Base-by-base conservation (phyloP, 2,113 vertebrate species). In the Chaetorhynchus papuensis region DNA sequence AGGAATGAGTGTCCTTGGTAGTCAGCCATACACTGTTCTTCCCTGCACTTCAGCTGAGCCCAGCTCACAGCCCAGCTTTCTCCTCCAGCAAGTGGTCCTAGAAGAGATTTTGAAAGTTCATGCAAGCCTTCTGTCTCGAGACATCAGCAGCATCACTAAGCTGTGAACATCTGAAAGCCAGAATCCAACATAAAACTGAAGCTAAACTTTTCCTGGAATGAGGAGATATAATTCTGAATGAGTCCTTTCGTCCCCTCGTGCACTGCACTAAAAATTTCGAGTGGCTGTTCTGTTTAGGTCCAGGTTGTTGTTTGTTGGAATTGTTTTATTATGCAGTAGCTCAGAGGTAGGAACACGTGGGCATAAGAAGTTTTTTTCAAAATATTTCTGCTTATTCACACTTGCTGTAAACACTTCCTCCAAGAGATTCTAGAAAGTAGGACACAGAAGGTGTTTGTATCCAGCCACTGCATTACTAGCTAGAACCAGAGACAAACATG, bases 351-450 rank as follows among this genome's bases (percentile, higher is more conserved):
- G 41, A 80, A 64, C 37, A 79, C 1, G 19, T 79, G 72, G 90
- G 80, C 64, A 95, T 60, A 90, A 92, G 41, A 72, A 27, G 8
- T 64, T 74, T 86, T 86, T 69, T 94, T 70, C 42, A 41, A 63
- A 94, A 44, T 81, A 83, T 87, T 97, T 97, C 86, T 96, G 94
- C 92, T 96, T 96, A 95, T 95, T 97, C 96, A 95, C 88, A 93
- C 86, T 96, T 91, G 65, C 92, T 84, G 69, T 92, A 92, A 95
- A 94, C 86, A 95, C 80, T 93, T 96, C 83, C 94, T 95, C 57
- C 92, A 87, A 83, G 85, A 96, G 80, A 76, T 78, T 96, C 77
- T 68, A 72, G 92, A 96, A 96, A 96, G 85, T 96, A 93, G 93
- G 94, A 89, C 95, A 96, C 78, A 83, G 60, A 89, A 94, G 65